Evolutionary conservation across 2,113 vertebrate species (phyloP).

Genomic region (Seriola aureovittata): DNA sequence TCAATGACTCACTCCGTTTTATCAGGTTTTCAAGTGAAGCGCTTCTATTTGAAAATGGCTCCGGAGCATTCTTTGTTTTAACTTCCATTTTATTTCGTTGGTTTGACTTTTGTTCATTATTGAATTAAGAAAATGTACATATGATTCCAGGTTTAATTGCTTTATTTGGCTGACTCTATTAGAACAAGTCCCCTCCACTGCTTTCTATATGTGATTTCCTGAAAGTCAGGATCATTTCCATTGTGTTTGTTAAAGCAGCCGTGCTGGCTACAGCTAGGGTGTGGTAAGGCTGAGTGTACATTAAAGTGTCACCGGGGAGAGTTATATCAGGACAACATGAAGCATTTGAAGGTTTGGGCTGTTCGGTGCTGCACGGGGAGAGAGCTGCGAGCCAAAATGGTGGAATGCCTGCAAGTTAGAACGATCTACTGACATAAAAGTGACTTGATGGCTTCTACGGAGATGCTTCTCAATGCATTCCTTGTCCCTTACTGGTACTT

Average conservation of each 20-base stretch:
- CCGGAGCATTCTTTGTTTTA: conserved; percentile 30
- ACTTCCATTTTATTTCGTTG: not conserved
- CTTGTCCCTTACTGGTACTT: conserved; percentile 63
- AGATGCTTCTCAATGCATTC: conserved; percentile 62
- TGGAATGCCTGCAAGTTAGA: conserved; percentile 47
- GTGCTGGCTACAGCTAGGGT: not conserved
- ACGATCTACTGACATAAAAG: conserved; percentile 62
- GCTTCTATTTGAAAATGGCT: conserved; percentile 48
- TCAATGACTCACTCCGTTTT: conserved; percentile 66
- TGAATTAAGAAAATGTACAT: not conserved
- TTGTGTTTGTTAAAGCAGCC: conserved; percentile 12
- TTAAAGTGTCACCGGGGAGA: conserved; percentile 28
- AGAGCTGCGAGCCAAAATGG: conserved; percentile 35
- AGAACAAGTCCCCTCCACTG: not conserved
- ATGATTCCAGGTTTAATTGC: not conserved
- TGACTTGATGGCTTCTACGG: conserved; percentile 65
- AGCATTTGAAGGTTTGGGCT: not conserved
- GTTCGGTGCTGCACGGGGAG: conserved; percentile 21
- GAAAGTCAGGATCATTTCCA: conserved; percentile 2
- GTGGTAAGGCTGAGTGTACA: conserved; percentile 21
- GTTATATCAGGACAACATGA: conserved; percentile 30
- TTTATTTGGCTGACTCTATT: not conserved
- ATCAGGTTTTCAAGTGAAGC: conserved; percentile 49
- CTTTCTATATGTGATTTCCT: conserved; percentile 7
- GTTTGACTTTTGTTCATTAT: not conserved